These are phyloP conservation scores for Zygothrica quintamaculata DNA, from an alignment of 2,888 invertebrate genomes.

Conservation along the genomic window DNA sequence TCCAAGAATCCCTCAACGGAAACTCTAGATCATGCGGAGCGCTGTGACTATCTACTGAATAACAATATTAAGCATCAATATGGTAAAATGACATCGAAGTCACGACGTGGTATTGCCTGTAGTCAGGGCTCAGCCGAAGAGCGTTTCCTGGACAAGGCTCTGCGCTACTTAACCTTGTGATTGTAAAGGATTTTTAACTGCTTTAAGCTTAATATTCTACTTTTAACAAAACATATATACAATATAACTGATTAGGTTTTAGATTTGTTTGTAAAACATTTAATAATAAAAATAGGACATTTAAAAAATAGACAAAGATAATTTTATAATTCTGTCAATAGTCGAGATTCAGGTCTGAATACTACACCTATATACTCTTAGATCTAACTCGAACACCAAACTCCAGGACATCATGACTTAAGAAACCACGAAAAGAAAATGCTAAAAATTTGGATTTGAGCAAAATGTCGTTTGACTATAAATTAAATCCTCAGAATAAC, in stretches of 20 bases:
- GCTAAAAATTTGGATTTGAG: too few species aligned
- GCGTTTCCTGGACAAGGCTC: slow-evolving; percentile 75
- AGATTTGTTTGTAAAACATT: slow-evolving; percentile 57
- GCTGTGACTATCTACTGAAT: slow-evolving; percentile 50
- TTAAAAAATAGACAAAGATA: neutral
- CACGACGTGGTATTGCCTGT: slow-evolving; percentile 43
- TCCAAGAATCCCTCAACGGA: slow-evolving; percentile 36
- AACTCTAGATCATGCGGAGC: slow-evolving; percentile 16
- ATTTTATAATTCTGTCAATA: too few species aligned
- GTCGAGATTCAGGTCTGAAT: too few species aligned
- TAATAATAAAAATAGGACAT: neutral
- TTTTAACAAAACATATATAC: neutral
- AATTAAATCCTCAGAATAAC: too few species aligned
- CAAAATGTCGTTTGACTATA: too few species aligned
- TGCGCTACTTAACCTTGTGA: slow-evolving; percentile 79
- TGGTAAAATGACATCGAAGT: slow-evolving; percentile 29
- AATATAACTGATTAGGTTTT: neutral
- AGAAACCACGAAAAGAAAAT: too few species aligned
- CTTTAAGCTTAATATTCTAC: slow-evolving; percentile 12
- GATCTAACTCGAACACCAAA: too few species aligned
- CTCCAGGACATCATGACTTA: too few species aligned
- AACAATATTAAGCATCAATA: slow-evolving; percentile 42
- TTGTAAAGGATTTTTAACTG: neutral
- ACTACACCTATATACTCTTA: too few species aligned
- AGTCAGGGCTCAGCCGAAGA: slow-evolving; percentile 51